Evolutionary conservation across 2,797 vertebrate species (phyloP), one percentile per base, ranked within the genome.

Genomic region (Diceros bicornis): DNA sequence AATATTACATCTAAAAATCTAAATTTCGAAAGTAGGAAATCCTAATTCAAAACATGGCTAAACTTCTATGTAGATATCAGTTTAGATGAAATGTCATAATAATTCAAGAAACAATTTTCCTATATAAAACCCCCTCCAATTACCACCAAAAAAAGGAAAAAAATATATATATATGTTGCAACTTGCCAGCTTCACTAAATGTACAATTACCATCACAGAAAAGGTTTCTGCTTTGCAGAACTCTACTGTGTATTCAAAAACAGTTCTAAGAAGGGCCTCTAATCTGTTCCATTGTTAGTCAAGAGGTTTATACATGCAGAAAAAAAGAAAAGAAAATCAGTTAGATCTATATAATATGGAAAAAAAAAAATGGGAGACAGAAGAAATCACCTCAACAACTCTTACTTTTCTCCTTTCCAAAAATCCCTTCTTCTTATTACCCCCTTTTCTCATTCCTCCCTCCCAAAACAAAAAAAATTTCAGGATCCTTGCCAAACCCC

Each of bases 231-330:
- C 98, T 98, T 99, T 98, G 98, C 97, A 98, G 98, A 98, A 99
- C 96, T 98, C 98, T 98, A 98, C 91, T 97, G 96, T 98, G 97
- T 97, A 98, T 99, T 99, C 98, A 98, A 98, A 98, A 98, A 98
- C 97, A 98, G 97, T 98, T 98, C 97, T 97, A 98, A 98, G 98
- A 98, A 99, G 98, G 97, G 98, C 66, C 97, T 98, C 98, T 99
- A 99, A 99, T 99, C 98, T 99, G 98, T 98, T 98, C 98, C 97
- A 99, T 99, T 99, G 98, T 99, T 99, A 98, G 98, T 98, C 98
- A 98, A 99, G 98, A 99, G 98, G 98, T 98, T 98, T 98, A 98
- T 97, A 99, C 98, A 98, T 98, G 97, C 98, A 98, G 98, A 92
- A 98, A 98, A 98, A 98, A 97, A 98, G 98, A 91, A 78, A 98